These are phyloP conservation scores for Pangasius macronema DNA, from an alignment of 2,797 vertebrate genomes.

Conservation along the genomic window DNA sequence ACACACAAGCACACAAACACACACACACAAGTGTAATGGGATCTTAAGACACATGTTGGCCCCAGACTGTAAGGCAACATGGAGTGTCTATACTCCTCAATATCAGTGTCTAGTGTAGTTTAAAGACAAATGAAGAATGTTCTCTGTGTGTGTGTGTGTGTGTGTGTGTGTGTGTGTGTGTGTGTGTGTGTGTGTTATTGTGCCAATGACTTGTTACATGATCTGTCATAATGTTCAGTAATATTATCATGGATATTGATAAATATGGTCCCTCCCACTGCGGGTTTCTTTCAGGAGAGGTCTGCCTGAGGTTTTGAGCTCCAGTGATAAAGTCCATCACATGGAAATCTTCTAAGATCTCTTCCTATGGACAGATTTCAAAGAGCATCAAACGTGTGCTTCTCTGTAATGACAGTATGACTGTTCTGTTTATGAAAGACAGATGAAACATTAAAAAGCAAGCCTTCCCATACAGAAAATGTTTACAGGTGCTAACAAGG, in stretches of 20 bases:
- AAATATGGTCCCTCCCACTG: background rate
- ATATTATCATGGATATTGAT: background rate
- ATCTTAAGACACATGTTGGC: constrained; percentile 13
- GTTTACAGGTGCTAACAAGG: background rate
- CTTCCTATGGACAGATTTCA: background rate
- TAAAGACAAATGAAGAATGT: background rate
- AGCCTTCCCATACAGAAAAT: background rate
- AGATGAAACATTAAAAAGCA: background rate
- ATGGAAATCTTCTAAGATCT: background rate
- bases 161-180: background rate
- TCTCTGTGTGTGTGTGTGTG: constrained; percentile 4
- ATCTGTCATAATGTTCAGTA: background rate
- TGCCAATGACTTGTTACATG: background rate
- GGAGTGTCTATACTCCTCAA: background rate
- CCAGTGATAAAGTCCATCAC: background rate
- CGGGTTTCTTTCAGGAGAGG: background rate
- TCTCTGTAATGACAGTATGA: background rate
- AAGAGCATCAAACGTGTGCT: background rate
- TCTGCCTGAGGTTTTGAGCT: background rate
- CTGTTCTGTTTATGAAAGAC: background rate
- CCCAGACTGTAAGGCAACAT: constrained; percentile 2
- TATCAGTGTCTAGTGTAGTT: background rate
- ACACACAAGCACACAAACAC: constrained; percentile 28
- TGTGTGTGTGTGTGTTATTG: background rate
- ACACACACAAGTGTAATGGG: constrained; percentile 15